Evolutionary conservation across 2,113 vertebrate species (phyloP).

Genomic region (Lanius collurio): DNA sequence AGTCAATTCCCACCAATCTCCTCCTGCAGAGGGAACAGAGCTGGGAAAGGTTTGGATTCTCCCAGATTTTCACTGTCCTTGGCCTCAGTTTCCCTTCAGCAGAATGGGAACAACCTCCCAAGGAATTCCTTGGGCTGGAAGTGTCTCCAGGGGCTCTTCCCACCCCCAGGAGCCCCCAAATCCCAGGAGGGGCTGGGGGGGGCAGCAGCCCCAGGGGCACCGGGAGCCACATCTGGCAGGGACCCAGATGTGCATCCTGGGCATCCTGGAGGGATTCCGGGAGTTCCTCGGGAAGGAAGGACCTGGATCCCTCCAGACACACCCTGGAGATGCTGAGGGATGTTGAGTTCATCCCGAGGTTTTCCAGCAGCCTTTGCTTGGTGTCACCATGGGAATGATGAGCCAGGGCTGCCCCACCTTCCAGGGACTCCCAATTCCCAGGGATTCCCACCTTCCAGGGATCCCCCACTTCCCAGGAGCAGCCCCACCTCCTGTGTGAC

Average conservation of each 20-base stretch:
- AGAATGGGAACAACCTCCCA: accelerated
- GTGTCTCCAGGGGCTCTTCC: no score
- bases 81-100: background rate
- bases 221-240: background rate
- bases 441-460: background rate
- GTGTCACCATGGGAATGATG: background rate
- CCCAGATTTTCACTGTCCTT: accelerated
- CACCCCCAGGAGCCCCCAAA: background rate
- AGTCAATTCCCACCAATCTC: background rate
- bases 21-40: background rate
- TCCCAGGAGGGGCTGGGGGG: background rate
- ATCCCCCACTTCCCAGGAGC: no score
- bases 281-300: background rate
- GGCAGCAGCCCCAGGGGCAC: background rate
- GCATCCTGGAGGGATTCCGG: background rate
- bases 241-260: background rate
- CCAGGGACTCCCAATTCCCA: no score
- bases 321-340: background rate
- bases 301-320: background rate
- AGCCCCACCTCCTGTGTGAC: background rate
- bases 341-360: background rate
- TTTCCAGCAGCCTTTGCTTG: background rate
- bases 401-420: background rate
- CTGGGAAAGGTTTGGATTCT: background rate
- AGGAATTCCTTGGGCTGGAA: background rate